Conservation (phyloP, 2,888 invertebrate species). For the Drosophila rellima region DNA sequence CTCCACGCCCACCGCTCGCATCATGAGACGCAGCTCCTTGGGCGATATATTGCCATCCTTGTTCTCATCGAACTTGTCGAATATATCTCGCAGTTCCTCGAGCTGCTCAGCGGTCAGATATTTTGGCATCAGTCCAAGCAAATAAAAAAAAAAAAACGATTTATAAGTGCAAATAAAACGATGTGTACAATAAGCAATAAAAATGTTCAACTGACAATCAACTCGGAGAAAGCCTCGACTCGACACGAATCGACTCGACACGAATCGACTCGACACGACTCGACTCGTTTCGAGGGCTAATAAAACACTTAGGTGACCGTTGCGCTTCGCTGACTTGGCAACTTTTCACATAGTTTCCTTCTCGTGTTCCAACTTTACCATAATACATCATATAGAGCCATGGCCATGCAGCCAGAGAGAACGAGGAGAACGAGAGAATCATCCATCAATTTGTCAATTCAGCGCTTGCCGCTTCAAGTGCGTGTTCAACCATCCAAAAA, state of each 20-base stretch:
- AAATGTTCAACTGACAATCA: conserved; percentile 63
- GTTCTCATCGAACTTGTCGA: conserved; percentile 99
- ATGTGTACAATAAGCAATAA: conserved; percentile 7
- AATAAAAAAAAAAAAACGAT: not conserved
- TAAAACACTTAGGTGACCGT: conserved; percentile 75
- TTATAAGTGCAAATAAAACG: conserved; percentile 8
- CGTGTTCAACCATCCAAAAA: conserved; percentile 23
- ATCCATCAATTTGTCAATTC: conserved; percentile 80
- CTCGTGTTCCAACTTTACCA: conserved; percentile 36
- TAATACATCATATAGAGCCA: conserved; percentile 71
- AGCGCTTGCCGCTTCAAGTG: conserved; percentile 67
- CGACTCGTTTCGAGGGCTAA: conserved; percentile 50
- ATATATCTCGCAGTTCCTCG: conserved; percentile 99
- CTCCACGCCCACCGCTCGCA: conserved; percentile 98
- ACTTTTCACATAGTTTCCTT: conserved; percentile 54
- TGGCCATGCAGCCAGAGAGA: conserved; percentile 33
- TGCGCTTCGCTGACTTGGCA: conserved; percentile 59
- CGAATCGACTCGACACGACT: too few species aligned
- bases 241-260: too few species aligned
- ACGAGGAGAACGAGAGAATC: conserved; percentile 30
- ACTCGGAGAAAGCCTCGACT: conserved; percentile 29
- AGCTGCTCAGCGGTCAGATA: conserved; percentile 97
- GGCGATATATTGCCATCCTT: conserved; percentile 99
- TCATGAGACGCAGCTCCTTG: conserved; percentile 98
- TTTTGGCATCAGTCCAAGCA: conserved; percentile 74